These are phyloP conservation scores for Numida meleagris DNA, from an alignment of 2,113 vertebrate genomes.

Conservation along the genomic window DNA sequence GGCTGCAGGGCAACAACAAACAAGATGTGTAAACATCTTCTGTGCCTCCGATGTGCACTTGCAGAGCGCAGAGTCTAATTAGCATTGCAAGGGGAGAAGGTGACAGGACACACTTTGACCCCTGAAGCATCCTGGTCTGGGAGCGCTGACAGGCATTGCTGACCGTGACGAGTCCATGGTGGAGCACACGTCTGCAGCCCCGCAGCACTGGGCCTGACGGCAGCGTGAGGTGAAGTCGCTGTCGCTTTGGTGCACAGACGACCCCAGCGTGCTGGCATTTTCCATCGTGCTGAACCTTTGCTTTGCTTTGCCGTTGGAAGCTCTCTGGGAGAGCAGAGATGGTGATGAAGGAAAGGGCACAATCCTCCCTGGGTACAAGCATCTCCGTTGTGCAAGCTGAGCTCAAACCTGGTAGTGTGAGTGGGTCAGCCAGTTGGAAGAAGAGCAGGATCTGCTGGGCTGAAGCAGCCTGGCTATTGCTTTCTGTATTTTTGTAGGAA, in stretches of 20 bases:
- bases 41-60: not conserved
- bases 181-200: not conserved
- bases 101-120: not conserved
- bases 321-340: not conserved
- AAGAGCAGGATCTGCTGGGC: fast-evolving
- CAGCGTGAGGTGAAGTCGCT: not conserved
- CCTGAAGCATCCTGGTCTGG: not conserved
- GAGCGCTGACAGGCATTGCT: not conserved
- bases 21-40: not conserved
- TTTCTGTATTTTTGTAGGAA: not conserved
- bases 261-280: not conserved
- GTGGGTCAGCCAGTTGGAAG: not conserved
- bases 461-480: not conserved
- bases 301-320: not conserved
- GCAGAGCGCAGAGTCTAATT: not conserved
- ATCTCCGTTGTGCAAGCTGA: fast-evolving
- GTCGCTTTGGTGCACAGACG: not conserved
- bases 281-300: not conserved
- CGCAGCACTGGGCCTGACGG: not conserved
- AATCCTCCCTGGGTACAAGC: too few species aligned
- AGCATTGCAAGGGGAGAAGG: not conserved
- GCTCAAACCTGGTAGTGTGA: fast-evolving
- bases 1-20: not conserved
- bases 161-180: not conserved
- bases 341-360: not conserved